Base-by-base conservation (phyloP, 2,888 invertebrate species). In the Capitulum mitella region DNA sequence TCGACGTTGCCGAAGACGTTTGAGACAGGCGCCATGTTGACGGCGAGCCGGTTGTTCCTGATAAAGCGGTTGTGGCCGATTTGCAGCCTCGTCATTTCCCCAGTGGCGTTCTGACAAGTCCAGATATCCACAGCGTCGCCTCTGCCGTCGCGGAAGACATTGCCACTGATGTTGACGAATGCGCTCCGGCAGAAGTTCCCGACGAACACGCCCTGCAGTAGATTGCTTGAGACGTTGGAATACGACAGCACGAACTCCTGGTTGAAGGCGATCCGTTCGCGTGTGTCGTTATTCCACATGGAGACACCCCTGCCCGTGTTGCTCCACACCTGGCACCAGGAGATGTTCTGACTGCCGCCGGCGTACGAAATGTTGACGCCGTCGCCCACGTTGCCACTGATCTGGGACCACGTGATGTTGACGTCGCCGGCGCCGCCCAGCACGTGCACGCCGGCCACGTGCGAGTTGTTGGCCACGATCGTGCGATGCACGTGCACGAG, bases 291-390 rank as follows among this genome's bases (percentile, higher is more conserved):
- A 79, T 95, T 86, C 94, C 97, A 97, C 16, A 70, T 8, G 3
- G 70, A 70, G 34, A 96, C 86, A 3, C 97, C 97, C 83, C 93
- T 92, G 16, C 97, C 95, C 82, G 90, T 89, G 86, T 99, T 99
- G 0, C 93, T 92, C 78, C 92, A 92, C 40, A 99, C 87, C 40
- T 91, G 91, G 76, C 94, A 93, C 82, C 91, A 89, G 26, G 98
- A 97, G 80, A 99, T 89, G 84, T 98, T 97, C 81, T 95, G 89
- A 83, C 92, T 93, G 0, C 99, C 99, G 0, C 99, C 98, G 5
- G 94, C 93, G 80, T 95, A 95, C 0, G 97, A 97, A 22, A 99
- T 92, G 85, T 99, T 99, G 19, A 99, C 89, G 0, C 98, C 99
- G 84, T 96, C 96, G 1, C 96, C 97, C 84, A 91, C 90, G 85